phyloP scores from a whole-genome alignment of 2,113 vertebrate species.

The Pseudopipra pipra region DNA sequence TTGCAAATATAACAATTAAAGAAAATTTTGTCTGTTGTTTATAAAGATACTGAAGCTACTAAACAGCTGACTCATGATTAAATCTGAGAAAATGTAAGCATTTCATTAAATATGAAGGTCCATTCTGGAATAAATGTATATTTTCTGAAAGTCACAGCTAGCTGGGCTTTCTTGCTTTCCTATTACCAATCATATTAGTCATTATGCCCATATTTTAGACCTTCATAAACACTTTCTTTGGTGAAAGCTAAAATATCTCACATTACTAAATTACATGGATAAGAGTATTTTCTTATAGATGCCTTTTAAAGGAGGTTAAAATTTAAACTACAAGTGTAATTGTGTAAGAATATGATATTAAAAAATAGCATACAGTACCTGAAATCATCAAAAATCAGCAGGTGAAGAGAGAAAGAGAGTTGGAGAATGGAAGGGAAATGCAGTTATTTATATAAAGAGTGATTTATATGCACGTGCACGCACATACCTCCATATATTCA shows the following conservation, averaged over 20 bases:
- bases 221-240: neutral
- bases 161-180: neutral
- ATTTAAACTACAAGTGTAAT: neutral
- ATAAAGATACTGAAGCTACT: neutral
- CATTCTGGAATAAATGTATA: neutral
- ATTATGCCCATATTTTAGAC: neutral
- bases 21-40: neutral
- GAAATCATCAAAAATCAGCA: neutral
- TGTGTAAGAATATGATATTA: neutral
- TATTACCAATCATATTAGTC: neutral
- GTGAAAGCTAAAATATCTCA: neutral
- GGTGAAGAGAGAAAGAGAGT: accelerated
- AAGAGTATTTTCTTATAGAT: neutral
- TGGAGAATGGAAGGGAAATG: neutral
- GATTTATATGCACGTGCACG: neutral
- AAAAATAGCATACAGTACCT: neutral
- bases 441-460: neutral
- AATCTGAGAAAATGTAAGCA: neutral
- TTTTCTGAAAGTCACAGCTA: neutral
- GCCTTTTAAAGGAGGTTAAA: neutral
- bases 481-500: neutral
- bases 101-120: slow-evolving; percentile 6
- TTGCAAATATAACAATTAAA: neutral
- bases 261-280: neutral
- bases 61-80: neutral